phyloP scores from a whole-genome alignment of 1,140 invertebrate species.

The Atta cephalotes region DNA sequence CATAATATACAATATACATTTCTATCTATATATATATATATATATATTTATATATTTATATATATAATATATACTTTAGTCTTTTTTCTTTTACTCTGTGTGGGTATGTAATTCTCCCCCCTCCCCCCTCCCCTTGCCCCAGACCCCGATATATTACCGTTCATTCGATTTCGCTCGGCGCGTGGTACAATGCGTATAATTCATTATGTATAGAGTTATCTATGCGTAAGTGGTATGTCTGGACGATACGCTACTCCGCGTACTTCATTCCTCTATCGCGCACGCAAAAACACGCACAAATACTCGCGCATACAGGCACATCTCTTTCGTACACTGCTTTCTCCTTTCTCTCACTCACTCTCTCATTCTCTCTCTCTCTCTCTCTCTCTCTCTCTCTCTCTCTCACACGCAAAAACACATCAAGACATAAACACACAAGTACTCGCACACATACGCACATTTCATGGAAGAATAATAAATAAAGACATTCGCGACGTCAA shows the following conservation, averaged over 20 bases:
- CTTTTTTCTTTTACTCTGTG: too few relatives aligned
- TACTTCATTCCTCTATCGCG: slow-evolving; percentile 45
- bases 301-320: background rate
- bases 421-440: background rate
- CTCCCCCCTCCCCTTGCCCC: background rate
- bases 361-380: background rate
- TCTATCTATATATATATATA: slow-evolving; percentile 46
- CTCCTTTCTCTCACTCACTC: background rate
- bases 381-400: background rate
- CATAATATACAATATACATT: slow-evolving; percentile 85
- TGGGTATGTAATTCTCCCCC: too few relatives aligned
- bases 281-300: slow-evolving; percentile 33
- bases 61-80: slow-evolving; percentile 71
- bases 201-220: slow-evolving; percentile 78
- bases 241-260: slow-evolving; percentile 63
- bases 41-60: slow-evolving; percentile 74
- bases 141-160: slow-evolving; percentile 48
- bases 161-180: slow-evolving; percentile 55
- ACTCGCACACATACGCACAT: slow-evolving; percentile 20
- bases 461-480: slow-evolving; percentile 75
- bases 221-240: slow-evolving; percentile 80
- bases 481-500: slow-evolving; percentile 72
- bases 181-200: slow-evolving; percentile 68
- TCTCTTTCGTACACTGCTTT: background rate
- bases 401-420: background rate